These are phyloP conservation scores for Vesta saturnalis DNA, from an alignment of 2,888 invertebrate genomes.

Conservation along the genomic window DNA sequence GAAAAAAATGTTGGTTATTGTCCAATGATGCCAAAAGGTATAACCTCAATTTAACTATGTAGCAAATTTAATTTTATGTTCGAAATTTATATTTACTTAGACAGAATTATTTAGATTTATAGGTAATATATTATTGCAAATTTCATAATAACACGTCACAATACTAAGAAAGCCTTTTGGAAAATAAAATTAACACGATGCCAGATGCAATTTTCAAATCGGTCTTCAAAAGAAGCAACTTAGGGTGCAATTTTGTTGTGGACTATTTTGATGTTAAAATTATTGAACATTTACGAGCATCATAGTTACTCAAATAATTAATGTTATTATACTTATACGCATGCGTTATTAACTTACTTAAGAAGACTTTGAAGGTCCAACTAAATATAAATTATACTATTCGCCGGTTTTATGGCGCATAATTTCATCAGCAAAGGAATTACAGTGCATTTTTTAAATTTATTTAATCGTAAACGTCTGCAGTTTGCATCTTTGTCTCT, in stretches of 20 bases:
- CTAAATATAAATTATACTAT: constrained; percentile 53
- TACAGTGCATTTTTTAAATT: constrained; percentile 56
- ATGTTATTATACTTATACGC: constrained; percentile 21
- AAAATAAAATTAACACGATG: constrained; percentile 21
- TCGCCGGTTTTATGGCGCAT: constrained; percentile 58
- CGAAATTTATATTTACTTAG: constrained; percentile 3
- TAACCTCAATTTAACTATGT: constrained; percentile 14
- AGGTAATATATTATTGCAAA: constrained; percentile 28
- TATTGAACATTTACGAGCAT: constrained; percentile 46
- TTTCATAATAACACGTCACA: constrained; percentile 30
- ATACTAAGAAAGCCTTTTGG: constrained; percentile 14
- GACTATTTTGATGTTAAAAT: constrained; percentile 42
- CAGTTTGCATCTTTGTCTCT: constrained; percentile 53
- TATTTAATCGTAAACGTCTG: constrained; percentile 51
- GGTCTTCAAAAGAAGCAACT: constrained; percentile 22
- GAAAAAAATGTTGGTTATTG: constrained; percentile 1
- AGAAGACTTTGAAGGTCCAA: constrained; percentile 41
- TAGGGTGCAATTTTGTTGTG: constrained; percentile 44
- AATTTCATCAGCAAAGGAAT: constrained; percentile 58
- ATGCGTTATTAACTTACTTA: constrained; percentile 30
- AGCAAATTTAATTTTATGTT: constrained; percentile 19
- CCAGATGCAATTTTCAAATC: constrained; percentile 24
- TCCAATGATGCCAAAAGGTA: constrained; percentile 18
- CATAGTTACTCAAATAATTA: constrained; percentile 34
- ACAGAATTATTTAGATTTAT: constrained; percentile 29